Conservation (phyloP, 2,797 vertebrate species). For the Falco naumanni region DNA sequence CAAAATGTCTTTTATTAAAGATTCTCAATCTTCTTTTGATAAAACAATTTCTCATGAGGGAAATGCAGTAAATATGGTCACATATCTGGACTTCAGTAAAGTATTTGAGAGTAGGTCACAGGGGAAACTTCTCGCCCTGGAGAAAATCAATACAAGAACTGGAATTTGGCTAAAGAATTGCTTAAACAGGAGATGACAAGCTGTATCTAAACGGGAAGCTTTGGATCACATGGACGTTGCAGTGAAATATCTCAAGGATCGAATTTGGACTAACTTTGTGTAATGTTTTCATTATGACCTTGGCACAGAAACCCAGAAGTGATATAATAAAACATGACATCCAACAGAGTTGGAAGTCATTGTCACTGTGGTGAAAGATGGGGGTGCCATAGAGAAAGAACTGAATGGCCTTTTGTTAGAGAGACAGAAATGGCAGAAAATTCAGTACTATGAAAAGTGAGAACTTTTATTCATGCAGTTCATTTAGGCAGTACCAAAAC, state of each 20-base stretch:
- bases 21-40: neutral
- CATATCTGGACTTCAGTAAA: neutral
- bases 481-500: neutral
- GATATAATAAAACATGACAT: constrained; percentile 6
- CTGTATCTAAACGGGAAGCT: neutral
- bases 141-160: neutral
- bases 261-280: neutral
- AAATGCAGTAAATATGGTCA: neutral
- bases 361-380: neutral
- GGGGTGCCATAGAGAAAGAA: neutral
- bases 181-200: neutral
- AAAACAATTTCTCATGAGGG: neutral
- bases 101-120: neutral
- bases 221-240: neutral
- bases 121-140: neutral
- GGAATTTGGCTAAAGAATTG: neutral
- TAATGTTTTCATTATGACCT: constrained; percentile 7
- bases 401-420: neutral
- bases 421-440: neutral
- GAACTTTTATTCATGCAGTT: neutral
- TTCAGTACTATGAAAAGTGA: neutral
- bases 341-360: neutral
- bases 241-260: neutral
- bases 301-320: neutral
- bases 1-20: neutral